Evolutionary conservation across 2,797 vertebrate genomes (phyloP).

Genomic region (Limnodromus scolopaceus): DNA sequence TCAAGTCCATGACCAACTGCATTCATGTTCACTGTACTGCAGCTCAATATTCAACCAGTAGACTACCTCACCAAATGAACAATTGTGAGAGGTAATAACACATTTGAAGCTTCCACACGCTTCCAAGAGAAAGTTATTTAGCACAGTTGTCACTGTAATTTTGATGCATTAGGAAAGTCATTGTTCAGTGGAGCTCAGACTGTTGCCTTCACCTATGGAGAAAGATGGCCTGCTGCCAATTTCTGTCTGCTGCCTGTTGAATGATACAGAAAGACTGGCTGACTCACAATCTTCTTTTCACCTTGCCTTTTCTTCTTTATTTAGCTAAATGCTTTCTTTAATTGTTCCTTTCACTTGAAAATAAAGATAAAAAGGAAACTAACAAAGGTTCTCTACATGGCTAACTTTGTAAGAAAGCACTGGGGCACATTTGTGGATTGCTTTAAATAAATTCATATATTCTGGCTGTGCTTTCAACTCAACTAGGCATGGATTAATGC

Average conservation of each 20-base stretch:
- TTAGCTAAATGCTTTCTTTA: constrained; percentile 37
- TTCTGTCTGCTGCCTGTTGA: not conserved
- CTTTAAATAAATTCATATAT: constrained; percentile 47
- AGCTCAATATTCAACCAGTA: not conserved
- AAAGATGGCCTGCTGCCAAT: constrained; percentile 9
- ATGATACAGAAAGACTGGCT: constrained; percentile 5
- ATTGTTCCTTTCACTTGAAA: constrained; percentile 44
- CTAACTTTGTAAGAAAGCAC: constrained; percentile 30
- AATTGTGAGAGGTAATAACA: constrained; percentile 47
- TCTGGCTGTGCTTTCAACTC: constrained; percentile 31
- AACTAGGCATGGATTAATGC: constrained; percentile 30
- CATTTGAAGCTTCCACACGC: constrained; percentile 51
- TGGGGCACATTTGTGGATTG: not conserved
- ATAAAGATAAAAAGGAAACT: constrained; percentile 45
- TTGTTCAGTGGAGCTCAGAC: not conserved
- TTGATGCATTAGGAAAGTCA: constrained; percentile 60
- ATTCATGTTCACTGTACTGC: not conserved
- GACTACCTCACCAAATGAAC: constrained; percentile 48
- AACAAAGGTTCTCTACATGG: constrained; percentile 32
- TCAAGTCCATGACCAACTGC: not conserved
- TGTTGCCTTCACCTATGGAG: not conserved
- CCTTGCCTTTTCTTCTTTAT: constrained; percentile 13
- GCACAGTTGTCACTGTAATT: constrained; percentile 52
- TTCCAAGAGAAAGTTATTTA: constrained; percentile 61
- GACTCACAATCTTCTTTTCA: not conserved